A percentile compares a stretch with the other conserved stretches of the same genome.
Conservation (phyloP, 1,140 invertebrate species). For the Rhynchophorus ferrugineus region DNA sequence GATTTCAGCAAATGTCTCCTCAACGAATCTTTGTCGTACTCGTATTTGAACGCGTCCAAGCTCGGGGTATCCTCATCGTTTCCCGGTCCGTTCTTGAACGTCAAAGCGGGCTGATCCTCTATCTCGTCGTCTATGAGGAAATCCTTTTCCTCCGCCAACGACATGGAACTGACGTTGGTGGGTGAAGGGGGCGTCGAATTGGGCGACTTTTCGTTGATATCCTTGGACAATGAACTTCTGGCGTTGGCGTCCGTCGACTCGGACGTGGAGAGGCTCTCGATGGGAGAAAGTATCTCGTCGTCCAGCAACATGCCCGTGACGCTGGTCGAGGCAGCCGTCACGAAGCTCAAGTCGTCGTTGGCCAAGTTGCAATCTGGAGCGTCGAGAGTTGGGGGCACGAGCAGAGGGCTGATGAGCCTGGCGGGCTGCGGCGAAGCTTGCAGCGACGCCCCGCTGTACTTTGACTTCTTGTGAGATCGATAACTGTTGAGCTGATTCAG, state of each 20-base stretch:
- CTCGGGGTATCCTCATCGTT: too few relatives aligned
- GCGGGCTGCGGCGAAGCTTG: too few relatives aligned
- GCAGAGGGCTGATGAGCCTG: not conserved
- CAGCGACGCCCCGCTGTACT: too few relatives aligned
- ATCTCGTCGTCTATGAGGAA: slow-evolving; percentile 85
- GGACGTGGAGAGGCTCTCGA: slow-evolving; percentile 64
- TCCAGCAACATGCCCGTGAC: slow-evolving; percentile 43
- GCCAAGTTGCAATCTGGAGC: not conserved
- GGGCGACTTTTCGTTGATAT: slow-evolving; percentile 37
- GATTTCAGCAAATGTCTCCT: not conserved
- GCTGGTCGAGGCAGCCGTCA: not conserved
- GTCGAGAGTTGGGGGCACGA: not conserved
- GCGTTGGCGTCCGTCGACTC: slow-evolving; percentile 49
- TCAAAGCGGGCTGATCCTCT: slow-evolving; percentile 77
- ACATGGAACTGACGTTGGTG: slow-evolving; percentile 67
- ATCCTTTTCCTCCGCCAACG: slow-evolving; percentile 59
- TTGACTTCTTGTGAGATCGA: not conserved
- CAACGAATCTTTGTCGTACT: too few relatives aligned
- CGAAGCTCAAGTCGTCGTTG: not conserved
- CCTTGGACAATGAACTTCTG: slow-evolving; percentile 40
- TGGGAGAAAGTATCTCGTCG: slow-evolving; percentile 62
- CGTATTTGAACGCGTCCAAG: too few relatives aligned
- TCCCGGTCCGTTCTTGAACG: slow-evolving; percentile 70
- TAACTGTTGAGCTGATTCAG: not conserved
- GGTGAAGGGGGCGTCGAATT: slow-evolving; percentile 60